Evolutionary conservation across 2,797 vertebrate species (phyloP).

Genomic region (Epinephelus awoara): DNA sequence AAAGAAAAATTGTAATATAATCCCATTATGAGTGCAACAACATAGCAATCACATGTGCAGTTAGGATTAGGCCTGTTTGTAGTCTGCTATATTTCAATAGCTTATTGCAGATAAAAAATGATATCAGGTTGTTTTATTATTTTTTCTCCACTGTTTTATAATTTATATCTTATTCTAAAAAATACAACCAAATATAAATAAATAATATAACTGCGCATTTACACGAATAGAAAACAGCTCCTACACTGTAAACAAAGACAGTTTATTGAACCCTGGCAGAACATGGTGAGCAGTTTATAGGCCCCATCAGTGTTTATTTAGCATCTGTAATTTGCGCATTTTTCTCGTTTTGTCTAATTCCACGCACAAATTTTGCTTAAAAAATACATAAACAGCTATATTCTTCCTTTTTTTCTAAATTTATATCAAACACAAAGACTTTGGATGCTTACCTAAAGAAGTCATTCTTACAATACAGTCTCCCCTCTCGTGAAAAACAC

Average conservation of each 20-base stretch:
- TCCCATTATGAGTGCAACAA: not conserved
- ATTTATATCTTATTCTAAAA: not conserved
- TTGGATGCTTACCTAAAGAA: conserved; percentile 91
- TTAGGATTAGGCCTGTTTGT: not conserved
- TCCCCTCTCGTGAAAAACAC: conserved; percentile 95
- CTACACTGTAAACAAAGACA: not conserved
- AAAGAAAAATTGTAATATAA: not conserved
- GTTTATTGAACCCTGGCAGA: not conserved
- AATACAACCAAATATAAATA: not conserved
- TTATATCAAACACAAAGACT: not conserved
- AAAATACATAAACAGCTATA: not conserved
- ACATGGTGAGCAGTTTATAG: not conserved
- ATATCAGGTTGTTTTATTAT: too few relatives aligned
- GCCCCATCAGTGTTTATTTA: not conserved
- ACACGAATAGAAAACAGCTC: not conserved
- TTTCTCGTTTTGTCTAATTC: not conserved
- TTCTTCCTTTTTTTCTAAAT: not conserved
- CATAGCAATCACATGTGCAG: not conserved
- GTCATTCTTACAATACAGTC: conserved; percentile 96
- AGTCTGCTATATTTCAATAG: not conserved
- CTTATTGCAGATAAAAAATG: not conserved
- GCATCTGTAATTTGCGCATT: not conserved
- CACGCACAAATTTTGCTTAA: not conserved
- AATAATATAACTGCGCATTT: not conserved
- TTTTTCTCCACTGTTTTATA: not conserved